Base-by-base conservation (phyloP, 1,140 invertebrate species). In the Drosophila pectinifera region DNA sequence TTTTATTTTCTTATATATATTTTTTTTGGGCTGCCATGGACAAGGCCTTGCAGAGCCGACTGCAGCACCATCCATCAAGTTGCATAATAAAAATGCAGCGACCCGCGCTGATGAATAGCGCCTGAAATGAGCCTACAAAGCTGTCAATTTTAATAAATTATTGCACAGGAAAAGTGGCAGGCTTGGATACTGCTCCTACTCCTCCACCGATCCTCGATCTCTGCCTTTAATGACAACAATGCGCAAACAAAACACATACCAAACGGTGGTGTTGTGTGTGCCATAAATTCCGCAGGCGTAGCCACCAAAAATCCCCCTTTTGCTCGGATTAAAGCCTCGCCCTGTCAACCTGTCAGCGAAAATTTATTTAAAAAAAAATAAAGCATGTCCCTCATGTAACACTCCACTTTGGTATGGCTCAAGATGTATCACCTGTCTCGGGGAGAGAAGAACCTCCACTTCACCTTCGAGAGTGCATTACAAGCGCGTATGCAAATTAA, bases 91-190 rank as follows among this genome's bases (percentile, higher is more conserved):
- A 90, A 86, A 86, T 86, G 86, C 85, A 86, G 86, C 83, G 75
- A 78, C 55, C 70, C 39, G 54, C 46, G 70, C 77, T 91, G 89
- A 91, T 91, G 90, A 91, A 91, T 91, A 91, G 89, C 90, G 81
- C 89, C 82, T 90, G 78, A 85, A 91, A 91, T 91, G 84, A 91
- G 90, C 90, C 81, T 83, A 85, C 90, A 90, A 89, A 91, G 79
- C 90, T 91, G 90, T 91, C 90, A 91, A 91, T 91, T 91, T 91
- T 83, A 91, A 90, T 90, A 91, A 91, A 89, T 90, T 91, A 91
- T 91, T 78, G 68, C 85, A 65, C 55, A 62, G 81, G 78, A 79
- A 88, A 83, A 55, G 20, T 28, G 59, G 45, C 34, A 26, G 64
- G 16, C 24, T 20, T 49, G 36, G 38, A 20, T 43, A 42, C 26